These are phyloP conservation scores for Alouatta palliata DNA, from an alignment of 2,113 vertebrate species.

Conservation along the genomic window DNA sequence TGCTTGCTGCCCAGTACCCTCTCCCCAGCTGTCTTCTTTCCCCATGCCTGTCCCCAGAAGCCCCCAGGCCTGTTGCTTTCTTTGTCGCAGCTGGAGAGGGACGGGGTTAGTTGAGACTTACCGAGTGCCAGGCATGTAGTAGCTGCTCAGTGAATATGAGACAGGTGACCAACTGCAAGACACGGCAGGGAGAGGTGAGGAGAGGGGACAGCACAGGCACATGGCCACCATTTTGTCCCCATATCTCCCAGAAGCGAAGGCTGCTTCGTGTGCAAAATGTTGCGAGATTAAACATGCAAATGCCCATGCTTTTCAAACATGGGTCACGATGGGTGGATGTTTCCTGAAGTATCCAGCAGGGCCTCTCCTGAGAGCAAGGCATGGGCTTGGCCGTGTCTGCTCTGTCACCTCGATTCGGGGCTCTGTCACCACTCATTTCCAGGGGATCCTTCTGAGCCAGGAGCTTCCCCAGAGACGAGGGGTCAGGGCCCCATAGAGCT, in stretches of 20 bases:
- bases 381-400: background rate
- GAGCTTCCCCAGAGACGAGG: background rate
- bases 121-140: background rate
- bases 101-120: no score
- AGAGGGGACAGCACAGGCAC: background rate
- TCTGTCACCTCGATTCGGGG: background rate
- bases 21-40: background rate
- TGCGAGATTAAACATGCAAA: background rate
- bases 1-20: background rate
- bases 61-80: background rate
- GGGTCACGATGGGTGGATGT: background rate
- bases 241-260: background rate
- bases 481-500: background rate
- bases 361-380: background rate
- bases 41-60: background rate
- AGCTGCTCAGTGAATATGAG: background rate
- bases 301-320: background rate
- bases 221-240: background rate
- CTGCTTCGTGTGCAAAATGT: background rate
- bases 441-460: background rate
- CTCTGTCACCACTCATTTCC: background rate
- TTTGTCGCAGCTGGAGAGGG: background rate
- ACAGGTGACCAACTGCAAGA: background rate
- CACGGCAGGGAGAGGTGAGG: background rate
- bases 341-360: background rate